Conservation (phyloP, 2,888 invertebrate genomes). For the Polydrusus tereticollis region DNA sequence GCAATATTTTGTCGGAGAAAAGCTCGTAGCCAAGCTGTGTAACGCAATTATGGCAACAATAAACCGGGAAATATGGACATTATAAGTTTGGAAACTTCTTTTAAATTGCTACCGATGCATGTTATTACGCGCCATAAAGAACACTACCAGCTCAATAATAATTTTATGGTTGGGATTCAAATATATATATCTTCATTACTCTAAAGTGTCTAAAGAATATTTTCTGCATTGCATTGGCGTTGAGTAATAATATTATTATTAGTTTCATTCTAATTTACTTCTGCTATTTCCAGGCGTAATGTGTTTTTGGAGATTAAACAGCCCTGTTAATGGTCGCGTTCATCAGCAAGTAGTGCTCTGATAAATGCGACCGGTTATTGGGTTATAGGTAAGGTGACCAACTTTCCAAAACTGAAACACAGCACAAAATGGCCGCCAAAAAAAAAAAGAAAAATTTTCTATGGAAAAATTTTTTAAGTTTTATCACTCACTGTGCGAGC, state of each 20-base stretch:
- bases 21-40: conserved; percentile 43
- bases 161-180: conserved; percentile 24
- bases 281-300: no score
- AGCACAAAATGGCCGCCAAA: no score
- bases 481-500: no score
- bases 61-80: conserved; percentile 38
- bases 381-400: no score
- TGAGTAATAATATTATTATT: neutral
- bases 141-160: conserved; percentile 20
- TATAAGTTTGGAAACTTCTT: conserved; percentile 37
- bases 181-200: conserved; percentile 27
- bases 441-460: no score
- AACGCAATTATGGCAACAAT: conserved; percentile 49
- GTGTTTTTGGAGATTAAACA: no score
- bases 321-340: no score
- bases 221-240: neutral
- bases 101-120: conserved; percentile 39
- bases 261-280: neutral
- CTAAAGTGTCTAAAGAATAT: neutral
- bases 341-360: no score
- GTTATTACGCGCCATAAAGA: conserved; percentile 41
- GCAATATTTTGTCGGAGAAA: conserved; percentile 49
- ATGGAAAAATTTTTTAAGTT: no score
- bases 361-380: no score
- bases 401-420: no score